A percentile compares a stretch with the other conserved stretches of the same genome.
Evolutionary conservation across 2,113 vertebrate species (phyloP).

Genomic region (Acanthisitta chloris): DNA sequence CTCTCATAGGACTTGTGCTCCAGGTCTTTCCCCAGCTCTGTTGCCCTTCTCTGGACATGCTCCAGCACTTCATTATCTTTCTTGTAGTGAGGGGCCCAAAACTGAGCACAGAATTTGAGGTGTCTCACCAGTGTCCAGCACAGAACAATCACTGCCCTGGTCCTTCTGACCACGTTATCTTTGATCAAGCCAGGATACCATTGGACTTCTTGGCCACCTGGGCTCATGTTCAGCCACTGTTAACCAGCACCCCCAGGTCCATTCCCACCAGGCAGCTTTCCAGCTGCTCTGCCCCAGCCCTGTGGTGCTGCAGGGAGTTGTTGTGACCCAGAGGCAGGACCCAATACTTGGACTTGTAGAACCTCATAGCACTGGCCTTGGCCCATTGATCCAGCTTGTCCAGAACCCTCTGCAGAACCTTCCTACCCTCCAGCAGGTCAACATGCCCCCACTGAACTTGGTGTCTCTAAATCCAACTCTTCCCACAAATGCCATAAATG

Average conservation of each 20-base stretch:
- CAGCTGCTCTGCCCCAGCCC: not conserved
- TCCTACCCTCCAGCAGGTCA: not conserved
- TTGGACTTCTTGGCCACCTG: not conserved
- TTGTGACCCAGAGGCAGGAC: not conserved
- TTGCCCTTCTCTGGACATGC: too few relatives aligned
- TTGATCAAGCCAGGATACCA: not conserved
- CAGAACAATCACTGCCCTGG: not conserved
- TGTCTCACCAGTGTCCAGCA: not conserved
- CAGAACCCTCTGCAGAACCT: not conserved
- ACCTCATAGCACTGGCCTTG: rapidly evolving
- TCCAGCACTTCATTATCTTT: too few relatives aligned
- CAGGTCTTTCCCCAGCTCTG: too few relatives aligned
- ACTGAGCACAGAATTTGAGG: not conserved
- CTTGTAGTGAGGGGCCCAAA: too few relatives aligned
- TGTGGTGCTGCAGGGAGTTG: not conserved
- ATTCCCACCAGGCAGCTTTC: not conserved
- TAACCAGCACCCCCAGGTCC: not conserved
- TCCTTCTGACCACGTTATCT: not conserved
- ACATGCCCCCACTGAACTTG: not conserved
- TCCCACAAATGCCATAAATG: not conserved
- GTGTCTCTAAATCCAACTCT: not conserved
- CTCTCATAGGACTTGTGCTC: not conserved
- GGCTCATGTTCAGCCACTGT: not conserved
- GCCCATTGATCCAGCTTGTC: rapidly evolving
- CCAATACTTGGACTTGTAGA: rapidly evolving